Conservation (phyloP, 2,113 vertebrate species). For the Corythoichthys haematopterus region DNA sequence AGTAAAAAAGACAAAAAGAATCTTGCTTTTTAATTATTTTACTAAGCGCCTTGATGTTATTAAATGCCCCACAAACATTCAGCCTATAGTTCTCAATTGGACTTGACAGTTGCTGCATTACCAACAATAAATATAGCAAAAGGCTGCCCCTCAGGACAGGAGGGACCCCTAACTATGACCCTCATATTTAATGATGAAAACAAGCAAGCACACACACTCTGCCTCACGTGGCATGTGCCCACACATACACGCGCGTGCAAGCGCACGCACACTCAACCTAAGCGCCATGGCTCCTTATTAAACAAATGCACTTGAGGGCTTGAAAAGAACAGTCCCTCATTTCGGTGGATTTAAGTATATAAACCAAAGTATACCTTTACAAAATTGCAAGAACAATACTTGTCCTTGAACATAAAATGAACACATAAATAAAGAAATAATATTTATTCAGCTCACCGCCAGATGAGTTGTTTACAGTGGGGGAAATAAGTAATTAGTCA, state of each 20-base stretch:
- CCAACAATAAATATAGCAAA: conserved; percentile 76
- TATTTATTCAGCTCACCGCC: background rate
- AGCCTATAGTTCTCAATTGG: conserved; percentile 71
- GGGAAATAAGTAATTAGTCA: too few species aligned
- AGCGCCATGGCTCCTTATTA: conserved; percentile 25
- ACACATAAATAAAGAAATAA: background rate
- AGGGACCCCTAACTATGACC: conserved; percentile 72
- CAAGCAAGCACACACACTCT: conserved; percentile 46
- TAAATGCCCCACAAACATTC: conserved; percentile 77
- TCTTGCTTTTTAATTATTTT: conserved; percentile 71
- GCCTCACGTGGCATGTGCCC: conserved; percentile 23
- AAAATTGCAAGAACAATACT: background rate
- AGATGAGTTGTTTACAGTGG: background rate
- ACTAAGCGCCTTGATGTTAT: conserved; percentile 71
- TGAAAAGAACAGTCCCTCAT: conserved; percentile 5
- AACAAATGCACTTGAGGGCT: conserved; percentile 22
- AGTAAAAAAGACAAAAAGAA: conserved; percentile 66
- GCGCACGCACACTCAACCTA: conserved; percentile 9
- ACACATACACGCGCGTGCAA: conserved; percentile 11
- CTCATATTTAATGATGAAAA: conserved; percentile 75
- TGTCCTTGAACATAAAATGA: background rate
- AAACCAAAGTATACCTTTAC: conserved; percentile 8
- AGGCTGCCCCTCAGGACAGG: conserved; percentile 64
- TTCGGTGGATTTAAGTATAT: conserved; percentile 17
- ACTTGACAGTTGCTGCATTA: conserved; percentile 76